Base-by-base conservation (phyloP, 2,113 vertebrate species). In the Embiotoca jacksoni region DNA sequence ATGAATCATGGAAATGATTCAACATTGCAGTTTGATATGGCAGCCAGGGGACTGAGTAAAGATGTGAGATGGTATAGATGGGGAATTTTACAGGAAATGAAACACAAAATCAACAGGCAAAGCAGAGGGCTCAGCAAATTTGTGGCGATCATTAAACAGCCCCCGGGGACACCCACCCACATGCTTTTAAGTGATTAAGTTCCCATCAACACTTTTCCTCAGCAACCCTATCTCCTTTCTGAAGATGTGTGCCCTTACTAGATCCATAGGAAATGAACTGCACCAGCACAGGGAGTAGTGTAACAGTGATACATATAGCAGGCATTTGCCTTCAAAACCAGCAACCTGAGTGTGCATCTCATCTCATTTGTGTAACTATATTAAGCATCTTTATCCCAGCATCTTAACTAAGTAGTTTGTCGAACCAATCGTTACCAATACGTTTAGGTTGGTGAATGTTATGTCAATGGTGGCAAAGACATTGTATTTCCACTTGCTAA, bases 1-100 rank as follows among this genome's bases (percentile, higher is more conserved):
- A 79, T 85, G 10, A 82, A 78, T 85, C 55, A 75, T 67, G 41
- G 56, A 75, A 84, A 78, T 0, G 6, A 67, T 35, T 76, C 44
- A 49, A 33, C 37, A 44, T 62, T 67, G 55, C 32, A 56, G 33
- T 58, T 41, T 65, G 56, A 67, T 58, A 56, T 37, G 46, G 6
- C 73, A 66, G 62, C 73, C 56, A 16, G 6, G 68, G 58, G 69
- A 75, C 50, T 36, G 9, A 55, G 11, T 11, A 36, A 8, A 76
- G 39, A 57, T 0, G 15, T 68, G n/a, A 72, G 15, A 37, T 16
- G 39, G 69, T 67, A 76, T 41, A 10, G 36, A 65, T 31, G 0
- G 33, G 46, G 74, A 14, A 69, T 57, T 57, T 53, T 13, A 47
- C 54, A 32, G 59, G 31, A 77, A 71, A 62, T 35, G 56, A 39